Conservation (phyloP, 1,140 invertebrate genomes). For the Ectropis grisescens region DNA sequence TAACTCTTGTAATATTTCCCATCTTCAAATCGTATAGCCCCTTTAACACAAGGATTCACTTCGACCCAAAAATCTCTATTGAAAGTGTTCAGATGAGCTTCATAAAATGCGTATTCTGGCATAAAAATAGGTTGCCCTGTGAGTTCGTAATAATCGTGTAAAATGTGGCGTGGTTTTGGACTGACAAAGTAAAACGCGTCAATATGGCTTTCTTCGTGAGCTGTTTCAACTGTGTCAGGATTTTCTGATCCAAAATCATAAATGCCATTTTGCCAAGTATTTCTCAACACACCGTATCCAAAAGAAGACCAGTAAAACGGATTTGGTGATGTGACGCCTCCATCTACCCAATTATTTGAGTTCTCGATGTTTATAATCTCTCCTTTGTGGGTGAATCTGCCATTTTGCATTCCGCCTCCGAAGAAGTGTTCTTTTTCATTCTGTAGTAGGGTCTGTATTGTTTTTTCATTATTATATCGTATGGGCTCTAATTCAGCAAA, state of each 20-base stretch:
- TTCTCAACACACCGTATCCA: conserved; percentile 47
- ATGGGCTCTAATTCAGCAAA: conserved; percentile 31
- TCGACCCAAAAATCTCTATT: conserved; percentile 60
- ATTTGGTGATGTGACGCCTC: conserved; percentile 47
- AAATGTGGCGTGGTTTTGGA: conserved; percentile 30
- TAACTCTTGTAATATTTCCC: conserved; percentile 50
- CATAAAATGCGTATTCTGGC: conserved; percentile 52
- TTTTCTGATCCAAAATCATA: conserved; percentile 44
- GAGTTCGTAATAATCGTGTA: conserved; percentile 51
- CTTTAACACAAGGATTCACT: conserved; percentile 20
- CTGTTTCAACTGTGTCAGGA: conserved; percentile 20
- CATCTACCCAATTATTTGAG: conserved; percentile 46
- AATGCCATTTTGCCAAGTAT: conserved; percentile 46
- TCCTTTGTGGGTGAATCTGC: conserved; percentile 50
- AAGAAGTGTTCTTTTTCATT: conserved; percentile 43
- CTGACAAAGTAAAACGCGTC: conserved; percentile 52
- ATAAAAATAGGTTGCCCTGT: conserved; percentile 48
- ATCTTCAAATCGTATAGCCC: conserved; percentile 50
- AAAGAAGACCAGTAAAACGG: conserved; percentile 58
- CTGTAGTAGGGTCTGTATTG: conserved; percentile 32
- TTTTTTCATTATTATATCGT: conserved; percentile 21
- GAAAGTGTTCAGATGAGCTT: conserved; percentile 55
- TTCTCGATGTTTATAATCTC: conserved; percentile 45
- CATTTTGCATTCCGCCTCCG: conserved; percentile 59
- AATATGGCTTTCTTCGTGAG: conserved; percentile 29